A percentile compares a stretch with the other conserved stretches of the same genome.
These are phyloP conservation scores for Agriopis leucophaearia DNA, from an alignment of 2,888 invertebrate genomes.

Conservation along the genomic window DNA sequence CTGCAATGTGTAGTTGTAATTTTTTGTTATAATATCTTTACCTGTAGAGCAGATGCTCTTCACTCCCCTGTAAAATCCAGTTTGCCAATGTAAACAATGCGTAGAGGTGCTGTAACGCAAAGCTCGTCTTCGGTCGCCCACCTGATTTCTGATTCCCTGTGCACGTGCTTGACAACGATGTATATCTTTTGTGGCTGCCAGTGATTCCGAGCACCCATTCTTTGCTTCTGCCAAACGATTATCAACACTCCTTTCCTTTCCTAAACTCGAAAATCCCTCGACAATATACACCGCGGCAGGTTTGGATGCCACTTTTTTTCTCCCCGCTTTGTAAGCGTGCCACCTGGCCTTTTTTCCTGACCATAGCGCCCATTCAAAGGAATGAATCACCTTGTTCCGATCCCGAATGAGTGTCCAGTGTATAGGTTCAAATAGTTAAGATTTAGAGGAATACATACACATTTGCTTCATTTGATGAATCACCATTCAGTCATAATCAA, in stretches of 20 bases:
- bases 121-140: constrained; percentile 57
- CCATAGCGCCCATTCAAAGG: constrained; percentile 72
- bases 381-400: constrained; percentile 74
- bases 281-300: constrained; percentile 57
- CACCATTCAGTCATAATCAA: constrained; percentile 46
- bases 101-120: constrained; percentile 57
- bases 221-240: constrained; percentile 60
- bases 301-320: constrained; percentile 71
- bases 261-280: constrained; percentile 59
- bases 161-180: constrained; percentile 80
- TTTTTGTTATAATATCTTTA: constrained; percentile 1
- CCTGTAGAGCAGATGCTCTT: constrained; percentile 33
- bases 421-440: constrained; percentile 32
- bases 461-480: constrained; percentile 56
- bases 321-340: constrained; percentile 72
- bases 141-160: constrained; percentile 75
- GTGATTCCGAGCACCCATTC: constrained; percentile 66
- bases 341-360: constrained; percentile 83
- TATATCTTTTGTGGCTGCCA: constrained; percentile 70
- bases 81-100: constrained; percentile 62
- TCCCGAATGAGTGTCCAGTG: constrained; percentile 61
- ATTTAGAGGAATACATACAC: constrained; percentile 42
- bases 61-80: constrained; percentile 23
- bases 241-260: constrained; percentile 56
- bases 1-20: background rate